Percentiles rank a stretch among this genome's conserved stretches.
These are phyloP conservation scores for Neoascia interrupta DNA, from an alignment of 2,888 invertebrate species.

Conservation along the genomic window DNA sequence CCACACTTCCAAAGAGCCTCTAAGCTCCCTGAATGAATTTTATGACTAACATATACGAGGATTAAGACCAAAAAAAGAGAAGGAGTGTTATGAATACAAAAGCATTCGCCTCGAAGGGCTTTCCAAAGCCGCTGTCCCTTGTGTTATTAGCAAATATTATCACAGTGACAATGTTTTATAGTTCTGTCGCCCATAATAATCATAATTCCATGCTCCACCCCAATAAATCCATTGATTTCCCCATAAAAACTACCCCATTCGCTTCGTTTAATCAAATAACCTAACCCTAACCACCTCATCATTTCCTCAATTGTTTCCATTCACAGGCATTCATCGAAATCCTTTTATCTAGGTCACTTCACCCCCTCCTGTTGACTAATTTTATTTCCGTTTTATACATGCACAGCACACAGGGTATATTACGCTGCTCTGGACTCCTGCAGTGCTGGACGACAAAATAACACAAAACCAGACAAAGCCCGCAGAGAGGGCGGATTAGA, in stretches of 20 bases:
- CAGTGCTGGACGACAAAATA: constrained; percentile 24
- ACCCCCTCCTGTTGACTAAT: constrained; percentile 58
- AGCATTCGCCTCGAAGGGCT: no score
- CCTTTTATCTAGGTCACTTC: constrained; percentile 53
- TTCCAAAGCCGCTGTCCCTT: no score
- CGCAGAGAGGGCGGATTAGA: constrained; percentile 7
- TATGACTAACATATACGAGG: no score
- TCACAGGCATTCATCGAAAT: constrained; percentile 34
- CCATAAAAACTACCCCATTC: constrained; percentile 13
- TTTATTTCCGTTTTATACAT: constrained; percentile 37
- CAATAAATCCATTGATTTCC: constrained; percentile 55
- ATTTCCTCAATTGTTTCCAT: constrained; percentile 54
- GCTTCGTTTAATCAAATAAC: constrained; percentile 34
- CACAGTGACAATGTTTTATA: constrained; percentile 20
- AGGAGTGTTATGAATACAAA: no score
- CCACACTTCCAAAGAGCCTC: no score
- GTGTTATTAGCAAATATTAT: constrained; percentile 26
- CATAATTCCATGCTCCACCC: constrained; percentile 35
- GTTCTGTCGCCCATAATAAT: constrained; percentile 18
- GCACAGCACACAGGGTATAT: neutral
- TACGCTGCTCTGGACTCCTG: constrained; percentile 23
- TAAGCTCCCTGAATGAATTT: no score
- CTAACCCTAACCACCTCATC: constrained; percentile 29
- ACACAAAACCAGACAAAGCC: neutral
- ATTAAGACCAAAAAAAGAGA: no score